Evolutionary conservation across 2,113 vertebrate species (phyloP), one percentile per base, ranked within the genome.

Genomic region (Tapirus terrestris): DNA sequence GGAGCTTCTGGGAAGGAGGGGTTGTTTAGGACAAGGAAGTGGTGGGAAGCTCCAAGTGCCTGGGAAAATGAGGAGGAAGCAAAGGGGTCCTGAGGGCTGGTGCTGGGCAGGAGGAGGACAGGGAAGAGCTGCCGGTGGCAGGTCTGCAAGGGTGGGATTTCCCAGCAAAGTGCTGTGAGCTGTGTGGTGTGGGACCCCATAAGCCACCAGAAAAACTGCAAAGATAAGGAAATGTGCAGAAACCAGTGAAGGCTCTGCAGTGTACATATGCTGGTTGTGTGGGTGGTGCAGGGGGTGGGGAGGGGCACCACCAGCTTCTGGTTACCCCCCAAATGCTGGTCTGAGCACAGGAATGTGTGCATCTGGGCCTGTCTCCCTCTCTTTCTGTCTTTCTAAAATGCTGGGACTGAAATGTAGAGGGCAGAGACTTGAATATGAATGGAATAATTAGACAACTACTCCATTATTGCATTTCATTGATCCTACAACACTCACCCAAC

Each of bases 81-180:
- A 36, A 25, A 79, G 23, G 45, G 87, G 14, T 23, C 18, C 61
- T 9, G 18, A 70, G 76, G 33, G 65, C 12, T 20, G 48, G 36
- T 0, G 1, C 45, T n/a, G 61, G 92, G 61, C 14, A 2, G 16
- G 53, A 14, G 29, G 5, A 79, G 33, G 11, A 5, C 36, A 21
- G 36, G 11, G 33, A 51, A 45, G 56, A 48, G 56, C 86, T 75
- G 51, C n/a, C 10, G 14, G 82, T 18, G 39, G 45, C 4, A 9
- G 25, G 39, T 70, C 43, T 70, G 43, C 73, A 39, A 51, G 65
- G 36, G 18, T 11, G 8, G 73, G 48, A 67, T 70, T 94, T 48
- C 56, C 93, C 60, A 67, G 82, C 60, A 60, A 85, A 94, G 39
- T 65, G 53, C 87, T 85, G 91, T 48, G 72, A 80, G 79, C 53